Evolutionary conservation across 2,113 vertebrate species (phyloP), one percentile per base, ranked within the genome.

Genomic region (Cheirogaleus medius): DNA sequence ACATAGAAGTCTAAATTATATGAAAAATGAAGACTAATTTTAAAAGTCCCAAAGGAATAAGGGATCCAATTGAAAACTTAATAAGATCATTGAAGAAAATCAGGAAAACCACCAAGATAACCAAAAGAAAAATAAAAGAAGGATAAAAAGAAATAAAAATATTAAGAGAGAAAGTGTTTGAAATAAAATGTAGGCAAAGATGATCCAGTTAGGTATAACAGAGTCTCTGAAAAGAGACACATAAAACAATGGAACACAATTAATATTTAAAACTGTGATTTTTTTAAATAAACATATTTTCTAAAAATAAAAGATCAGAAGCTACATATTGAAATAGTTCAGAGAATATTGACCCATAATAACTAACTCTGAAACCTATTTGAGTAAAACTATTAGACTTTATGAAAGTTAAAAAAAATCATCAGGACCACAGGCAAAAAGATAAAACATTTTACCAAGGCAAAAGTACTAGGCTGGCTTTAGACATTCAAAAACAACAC

Each of bases 1-100:
- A 47, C 11, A 58, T 29, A 8, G 32, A 68, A 58, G 39, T 83
- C 37, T 87, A 95, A 91, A 71, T 69, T 74, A 77, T 63, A 49
- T 42, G 76, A 80, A 69, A 83, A 91, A 86, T 90, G 37, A 90
- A 63, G 9, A 95, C 12, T 80, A 69, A 87, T 71, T 94, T 60
- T 0, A 80, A 77, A 91, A 77, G 54, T 95, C 39, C 39, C 37
- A 56, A 91, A 80, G 64, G 39, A 91, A 80, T 88, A 73, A 91
- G 63, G 37, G 29, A 80, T 15, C 42, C 56, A 90, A 90, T 37
- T 39, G 82, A 85, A 88, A 83, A 44, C 6, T 39, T 69, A 69
- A 47, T 73, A 78, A 84, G 34, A 68, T 0, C 27, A 44, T 27
- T 64, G 47, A 86, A 85, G 52, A 94, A 64, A 91, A 64, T 90